Conservation (phyloP, 2,888 invertebrate species). For the Ornithoptera alexandrae region DNA sequence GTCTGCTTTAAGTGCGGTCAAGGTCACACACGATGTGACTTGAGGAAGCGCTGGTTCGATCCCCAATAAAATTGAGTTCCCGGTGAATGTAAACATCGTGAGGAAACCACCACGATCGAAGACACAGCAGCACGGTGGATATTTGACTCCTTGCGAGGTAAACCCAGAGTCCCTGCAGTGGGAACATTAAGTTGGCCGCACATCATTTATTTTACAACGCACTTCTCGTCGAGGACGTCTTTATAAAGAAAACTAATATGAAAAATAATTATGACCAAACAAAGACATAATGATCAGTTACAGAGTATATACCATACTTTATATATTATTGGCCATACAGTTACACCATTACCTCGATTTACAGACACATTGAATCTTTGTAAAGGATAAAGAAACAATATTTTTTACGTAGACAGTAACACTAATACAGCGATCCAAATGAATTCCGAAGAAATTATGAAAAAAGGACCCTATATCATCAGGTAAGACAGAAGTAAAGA, state of each 20-base stretch:
- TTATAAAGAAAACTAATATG: slow-evolving; percentile 23
- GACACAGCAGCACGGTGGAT: no score
- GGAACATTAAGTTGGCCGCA: no score
- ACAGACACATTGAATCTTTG: slow-evolving; percentile 46
- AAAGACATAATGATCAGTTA: slow-evolving; percentile 24
- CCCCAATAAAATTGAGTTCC: no score
- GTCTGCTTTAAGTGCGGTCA: no score
- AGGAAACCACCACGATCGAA: no score
- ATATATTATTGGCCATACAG: slow-evolving; percentile 30
- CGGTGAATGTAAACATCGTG: no score
- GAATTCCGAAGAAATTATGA: slow-evolving; percentile 15
- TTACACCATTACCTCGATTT: slow-evolving; percentile 64
- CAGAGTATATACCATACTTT: slow-evolving; percentile 25
- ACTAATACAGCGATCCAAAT: slow-evolving; percentile 11
- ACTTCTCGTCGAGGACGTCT: slow-evolving; percentile 5
- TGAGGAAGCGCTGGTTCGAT: no score
- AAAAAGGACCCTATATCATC: slow-evolving; percentile 8
- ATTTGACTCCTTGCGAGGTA: no score
- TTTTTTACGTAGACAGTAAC: slow-evolving; percentile 11
- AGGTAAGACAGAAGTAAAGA: not conserved
- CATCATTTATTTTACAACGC: slow-evolving; percentile 27
- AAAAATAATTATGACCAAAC: slow-evolving; percentile 23
- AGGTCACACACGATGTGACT: no score
- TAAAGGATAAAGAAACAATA: slow-evolving; percentile 12
- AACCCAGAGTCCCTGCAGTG: no score